These are phyloP conservation scores for Euzetes globulus DNA, from an alignment of 2,888 invertebrate species.

Conservation along the genomic window DNA sequence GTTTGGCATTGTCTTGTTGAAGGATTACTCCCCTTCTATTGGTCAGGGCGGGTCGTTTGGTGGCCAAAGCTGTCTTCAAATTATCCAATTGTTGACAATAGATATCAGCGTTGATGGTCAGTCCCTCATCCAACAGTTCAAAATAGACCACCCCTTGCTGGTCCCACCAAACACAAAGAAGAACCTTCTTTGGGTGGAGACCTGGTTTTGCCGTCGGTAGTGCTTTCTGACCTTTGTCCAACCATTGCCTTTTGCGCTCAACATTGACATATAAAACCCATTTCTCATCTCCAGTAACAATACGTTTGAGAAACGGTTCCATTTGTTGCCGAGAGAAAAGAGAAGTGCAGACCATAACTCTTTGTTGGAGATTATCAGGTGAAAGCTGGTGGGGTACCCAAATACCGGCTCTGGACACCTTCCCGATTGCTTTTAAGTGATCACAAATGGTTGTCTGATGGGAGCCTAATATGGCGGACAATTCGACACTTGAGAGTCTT, in stretches of 20 bases:
- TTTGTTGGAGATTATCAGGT: not conserved
- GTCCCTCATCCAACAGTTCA: conserved; percentile 32
- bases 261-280: conserved; percentile 34
- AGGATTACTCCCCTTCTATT: conserved; percentile 35
- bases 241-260: conserved; percentile 18
- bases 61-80: conserved; percentile 3
- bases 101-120: conserved; percentile 38
- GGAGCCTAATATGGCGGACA: conserved; percentile 21
- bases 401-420: not conserved
- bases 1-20: conserved; percentile 40
- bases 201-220: not conserved
- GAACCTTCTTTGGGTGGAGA: conserved; percentile 32
- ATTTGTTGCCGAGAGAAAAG: conserved; percentile 24
- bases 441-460: not conserved
- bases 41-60: conserved; percentile 25
- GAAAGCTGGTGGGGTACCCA: conserved; percentile 19
- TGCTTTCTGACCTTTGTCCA: not conserved
- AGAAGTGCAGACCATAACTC: conserved; percentile 6
- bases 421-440: not conserved
- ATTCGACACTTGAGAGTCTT: conserved; percentile 7
- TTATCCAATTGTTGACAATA: conserved; percentile 39
- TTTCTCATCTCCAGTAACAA: conserved; percentile 35
- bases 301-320: conserved; percentile 32
- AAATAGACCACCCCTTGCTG: conserved; percentile 37
- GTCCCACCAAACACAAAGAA: conserved; percentile 40